Percentiles rank a stretch among this genome's conserved stretches.
Evolutionary conservation across 2,888 invertebrate species (phyloP).

Genomic region (Drosophila siamana): DNA sequence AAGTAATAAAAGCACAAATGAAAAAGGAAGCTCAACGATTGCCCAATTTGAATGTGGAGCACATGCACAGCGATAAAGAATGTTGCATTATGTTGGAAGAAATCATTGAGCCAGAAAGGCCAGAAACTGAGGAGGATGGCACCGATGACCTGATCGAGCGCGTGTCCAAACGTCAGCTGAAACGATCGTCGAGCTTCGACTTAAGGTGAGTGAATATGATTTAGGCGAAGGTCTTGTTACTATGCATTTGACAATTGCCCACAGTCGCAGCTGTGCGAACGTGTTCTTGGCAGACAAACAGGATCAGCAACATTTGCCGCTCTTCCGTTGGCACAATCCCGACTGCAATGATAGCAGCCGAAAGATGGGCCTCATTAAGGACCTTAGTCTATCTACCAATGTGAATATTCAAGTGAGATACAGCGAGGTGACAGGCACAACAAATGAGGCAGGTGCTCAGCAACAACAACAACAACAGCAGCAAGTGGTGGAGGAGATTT

Average conservation of each 20-base stretch:
- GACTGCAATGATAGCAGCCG: not conserved
- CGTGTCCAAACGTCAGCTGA: conserved; percentile 20
- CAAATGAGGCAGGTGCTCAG: not conserved
- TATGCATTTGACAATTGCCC: not conserved
- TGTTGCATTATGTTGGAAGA: conserved; percentile 38
- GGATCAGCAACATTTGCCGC: conserved; percentile 14
- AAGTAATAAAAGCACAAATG: not conserved
- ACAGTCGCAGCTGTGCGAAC: conserved; percentile 1
- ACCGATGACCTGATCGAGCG: conserved; percentile 29
- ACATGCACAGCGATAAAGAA: conserved; percentile 48
- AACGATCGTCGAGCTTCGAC: not conserved
- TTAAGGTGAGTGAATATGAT: conserved; percentile 16
- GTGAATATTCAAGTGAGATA: conserved; percentile 5
- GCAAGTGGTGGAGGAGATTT: not conserved
- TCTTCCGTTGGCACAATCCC: conserved; percentile 63
- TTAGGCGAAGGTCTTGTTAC: too few relatives aligned
- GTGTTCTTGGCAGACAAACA: not conserved
- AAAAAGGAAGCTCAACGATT: conserved; percentile 40
- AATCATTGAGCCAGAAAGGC: conserved; percentile 10
- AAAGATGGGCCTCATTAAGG: conserved; percentile 36
- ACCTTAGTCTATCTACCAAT: not conserved
- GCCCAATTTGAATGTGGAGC: conserved; percentile 20
- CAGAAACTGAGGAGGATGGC: conserved; percentile 24
- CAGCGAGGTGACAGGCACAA: not conserved
- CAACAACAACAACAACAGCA: not conserved